Evolutionary conservation across 2,113 vertebrate genomes (phyloP).

Genomic region (Sminthopsis crassicaudata): DNA sequence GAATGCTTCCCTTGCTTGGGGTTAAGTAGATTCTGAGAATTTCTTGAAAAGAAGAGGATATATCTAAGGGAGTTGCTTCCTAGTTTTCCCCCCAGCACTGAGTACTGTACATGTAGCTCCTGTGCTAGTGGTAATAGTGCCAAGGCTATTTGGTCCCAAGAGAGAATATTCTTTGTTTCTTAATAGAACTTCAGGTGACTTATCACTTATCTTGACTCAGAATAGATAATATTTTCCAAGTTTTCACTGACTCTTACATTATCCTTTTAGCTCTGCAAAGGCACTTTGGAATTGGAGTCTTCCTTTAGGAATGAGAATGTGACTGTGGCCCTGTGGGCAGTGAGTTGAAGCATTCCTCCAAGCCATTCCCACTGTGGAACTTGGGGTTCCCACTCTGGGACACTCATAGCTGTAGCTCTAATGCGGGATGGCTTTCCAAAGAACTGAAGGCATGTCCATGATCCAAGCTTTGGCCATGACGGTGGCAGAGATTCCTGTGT

Average conservation of each 20-base stretch:
- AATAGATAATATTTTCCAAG: not conserved
- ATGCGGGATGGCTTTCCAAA: constrained; percentile 90
- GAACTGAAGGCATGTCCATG: constrained; percentile 92
- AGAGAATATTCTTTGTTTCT: not conserved
- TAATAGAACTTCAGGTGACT: not conserved
- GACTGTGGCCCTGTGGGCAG: constrained; percentile 16
- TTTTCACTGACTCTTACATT: not conserved
- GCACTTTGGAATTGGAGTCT: constrained; percentile 49
- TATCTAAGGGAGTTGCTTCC: not conserved
- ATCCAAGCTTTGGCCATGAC: constrained; percentile 99
- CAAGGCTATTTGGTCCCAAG: not conserved
- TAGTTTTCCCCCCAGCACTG: not conserved
- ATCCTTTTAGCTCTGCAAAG: constrained; percentile 56
- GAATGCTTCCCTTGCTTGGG: not conserved
- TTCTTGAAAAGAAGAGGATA: not conserved
- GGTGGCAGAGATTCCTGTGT: constrained; percentile 97
- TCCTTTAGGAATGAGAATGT: constrained; percentile 1
- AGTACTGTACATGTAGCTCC: not conserved
- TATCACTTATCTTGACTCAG: not conserved
- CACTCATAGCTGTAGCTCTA: not conserved
- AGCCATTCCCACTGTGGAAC: not conserved
- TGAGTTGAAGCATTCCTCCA: constrained; percentile 59
- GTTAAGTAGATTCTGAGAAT: not conserved
- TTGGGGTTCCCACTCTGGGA: not conserved
- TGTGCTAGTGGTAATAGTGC: not conserved